Base-by-base conservation (phyloP, 2,113 vertebrate genomes). In the Geococcyx californianus region DNA sequence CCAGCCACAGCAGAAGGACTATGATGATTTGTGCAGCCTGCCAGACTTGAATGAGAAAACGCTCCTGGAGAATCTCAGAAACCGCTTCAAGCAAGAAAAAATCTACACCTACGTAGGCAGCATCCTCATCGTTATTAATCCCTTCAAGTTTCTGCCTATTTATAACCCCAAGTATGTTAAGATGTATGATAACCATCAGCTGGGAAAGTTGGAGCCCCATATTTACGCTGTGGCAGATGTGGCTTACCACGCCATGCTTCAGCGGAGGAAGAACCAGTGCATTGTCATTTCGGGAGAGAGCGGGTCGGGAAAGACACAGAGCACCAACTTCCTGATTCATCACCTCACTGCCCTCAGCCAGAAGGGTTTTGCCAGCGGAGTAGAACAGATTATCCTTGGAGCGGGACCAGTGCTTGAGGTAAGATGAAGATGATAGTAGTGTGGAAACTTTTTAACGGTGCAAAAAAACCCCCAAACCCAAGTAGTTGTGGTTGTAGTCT, bases 131-230 rank as follows among this genome's bases (percentile, higher is more conserved):
- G 99, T 99, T 96, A 99, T 99, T 93, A 99, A 99, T 77, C 99
- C 99, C 8, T 99, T 99, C 96, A 99, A 99, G 93, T 99, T 99
- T 97, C 98, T 99, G 86, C 99, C 99, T 96, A 99, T 99, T 98
- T 99, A 99, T 98, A 99, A 99, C 97, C 99, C 99, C 67, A 99
- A 99, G 96, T 99, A 99, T 93, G 99, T 99, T 87, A 99, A 99
- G 98, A 99, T 99, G 99, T 99, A 99, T 21, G 99, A 99, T 94
- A 99, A 99, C 97, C 99, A 99, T 88, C 98, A 99, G 34, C 97
- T 99, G 95, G 99, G 99, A 55, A 98, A 99, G 96, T 97, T 99
- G 97, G 99, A 99, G 96, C 99, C 98, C n/a, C 99, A 99, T 85
- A 99, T 99, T 95, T 99, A 99, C 1, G 99, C 99, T 0, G 99